phyloP scores from a whole-genome alignment of 2,113 vertebrate genomes.

The Damaliscus lunatus region DNA sequence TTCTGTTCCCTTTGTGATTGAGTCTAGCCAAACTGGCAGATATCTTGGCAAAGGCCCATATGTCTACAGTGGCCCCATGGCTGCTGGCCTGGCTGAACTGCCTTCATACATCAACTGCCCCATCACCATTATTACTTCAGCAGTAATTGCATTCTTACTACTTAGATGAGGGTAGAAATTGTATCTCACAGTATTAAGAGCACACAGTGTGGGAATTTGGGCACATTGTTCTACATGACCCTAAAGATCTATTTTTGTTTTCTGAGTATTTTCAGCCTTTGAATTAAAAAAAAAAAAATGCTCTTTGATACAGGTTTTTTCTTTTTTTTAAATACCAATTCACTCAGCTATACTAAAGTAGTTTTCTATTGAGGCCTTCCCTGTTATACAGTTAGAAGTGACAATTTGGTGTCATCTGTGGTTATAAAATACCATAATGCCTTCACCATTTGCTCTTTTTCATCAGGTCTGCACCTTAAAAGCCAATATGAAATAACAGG shows the following conservation, averaged over 20 bases:
- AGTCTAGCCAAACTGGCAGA: background rate
- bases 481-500: background rate
- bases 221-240: background rate
- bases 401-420: constrained; percentile 49
- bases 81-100: background rate
- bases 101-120: background rate
- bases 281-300: background rate
- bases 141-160: background rate
- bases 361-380: background rate
- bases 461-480: background rate
- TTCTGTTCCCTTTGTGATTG: background rate
- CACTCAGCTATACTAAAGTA: background rate
- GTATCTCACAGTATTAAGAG: background rate
- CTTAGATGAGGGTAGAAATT: background rate
- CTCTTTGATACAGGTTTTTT: background rate
- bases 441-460: background rate
- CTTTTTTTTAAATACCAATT: background rate
- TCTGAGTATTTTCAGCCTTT: constrained; percentile 6
- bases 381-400: background rate
- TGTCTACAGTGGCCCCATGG: background rate
- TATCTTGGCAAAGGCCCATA: background rate
- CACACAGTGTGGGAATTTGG: background rate
- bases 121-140: background rate
- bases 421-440: background rate
- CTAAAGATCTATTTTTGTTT: background rate